phyloP scores from a whole-genome alignment of 1,140 invertebrate species.

The Rhagoletis zephyria region DNA sequence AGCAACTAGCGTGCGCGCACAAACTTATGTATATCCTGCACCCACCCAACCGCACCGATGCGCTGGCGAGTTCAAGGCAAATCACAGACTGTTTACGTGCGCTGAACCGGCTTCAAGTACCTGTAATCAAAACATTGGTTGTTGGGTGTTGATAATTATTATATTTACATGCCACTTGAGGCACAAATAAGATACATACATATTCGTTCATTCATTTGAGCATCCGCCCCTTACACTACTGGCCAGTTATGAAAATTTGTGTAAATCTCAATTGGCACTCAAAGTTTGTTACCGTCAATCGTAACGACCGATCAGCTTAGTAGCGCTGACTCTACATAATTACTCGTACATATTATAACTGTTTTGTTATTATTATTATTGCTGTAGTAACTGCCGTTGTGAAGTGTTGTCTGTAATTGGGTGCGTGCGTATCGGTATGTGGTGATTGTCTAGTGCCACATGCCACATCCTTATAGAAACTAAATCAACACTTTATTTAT shows the following conservation, averaged over 20 bases:
- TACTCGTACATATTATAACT: neutral
- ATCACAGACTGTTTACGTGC: neutral
- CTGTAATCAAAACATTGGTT: neutral
- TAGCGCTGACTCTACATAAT: neutral
- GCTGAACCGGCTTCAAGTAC: neutral
- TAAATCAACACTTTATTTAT: constrained; percentile 8
- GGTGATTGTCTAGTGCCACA: constrained; percentile 45
- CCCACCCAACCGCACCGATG: neutral
- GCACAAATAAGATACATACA: neutral
- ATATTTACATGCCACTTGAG: constrained; percentile 35
- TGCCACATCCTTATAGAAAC: constrained; percentile 37
- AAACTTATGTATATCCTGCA: neutral
- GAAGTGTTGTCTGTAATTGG: neutral
- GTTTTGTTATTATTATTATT: neutral
- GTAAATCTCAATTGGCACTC: neutral
- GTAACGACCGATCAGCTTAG: neutral
- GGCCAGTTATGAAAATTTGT: neutral
- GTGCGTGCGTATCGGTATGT: constrained; percentile 24
- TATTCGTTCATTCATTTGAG: neutral
- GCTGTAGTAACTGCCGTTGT: neutral
- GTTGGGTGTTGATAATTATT: constrained; percentile 12
- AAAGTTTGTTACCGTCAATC: neutral
- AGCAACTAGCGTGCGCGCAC: neutral
- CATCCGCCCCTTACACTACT: neutral
- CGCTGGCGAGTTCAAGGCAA: constrained; percentile 32